Percentiles rank a stretch among this genome's conserved stretches.
Evolutionary conservation across 2,888 invertebrate species (phyloP).

Genomic region (Muscina levida): DNA sequence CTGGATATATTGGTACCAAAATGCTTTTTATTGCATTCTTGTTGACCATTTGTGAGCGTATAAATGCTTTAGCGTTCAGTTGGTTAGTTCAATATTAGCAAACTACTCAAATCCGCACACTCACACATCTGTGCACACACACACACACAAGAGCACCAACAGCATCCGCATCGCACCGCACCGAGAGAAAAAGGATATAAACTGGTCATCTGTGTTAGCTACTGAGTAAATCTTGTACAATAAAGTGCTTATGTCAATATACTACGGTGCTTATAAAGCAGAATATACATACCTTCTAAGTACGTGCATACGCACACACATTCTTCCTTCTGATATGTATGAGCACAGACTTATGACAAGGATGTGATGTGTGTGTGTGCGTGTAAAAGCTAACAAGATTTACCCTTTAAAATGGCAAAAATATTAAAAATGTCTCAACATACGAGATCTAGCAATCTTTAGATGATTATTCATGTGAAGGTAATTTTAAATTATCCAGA

Average conservation of each 20-base stretch:
- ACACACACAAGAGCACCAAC: not conserved
- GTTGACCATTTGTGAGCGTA: conserved; percentile 56
- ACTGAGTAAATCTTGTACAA: conserved; percentile 52
- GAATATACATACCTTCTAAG: not conserved
- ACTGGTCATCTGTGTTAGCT: conserved; percentile 30
- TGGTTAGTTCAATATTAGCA: conserved; percentile 55
- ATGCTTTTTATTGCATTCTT: conserved; percentile 57
- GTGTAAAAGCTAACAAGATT: not conserved
- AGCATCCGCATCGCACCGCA: not conserved
- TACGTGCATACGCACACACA: not conserved
- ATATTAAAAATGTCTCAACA: not conserved
- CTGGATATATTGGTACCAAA: conserved; percentile 54
- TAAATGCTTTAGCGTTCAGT: conserved; percentile 49
- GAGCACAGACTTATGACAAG: not conserved
- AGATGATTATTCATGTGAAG: too few species aligned
- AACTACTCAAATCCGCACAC: conserved; percentile 27
- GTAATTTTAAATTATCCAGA: too few species aligned
- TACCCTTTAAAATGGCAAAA: not conserved
- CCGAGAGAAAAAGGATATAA: conserved; percentile 4
- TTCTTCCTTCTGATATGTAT: too few species aligned
- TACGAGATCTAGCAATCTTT: too few species aligned
- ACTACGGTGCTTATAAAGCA: not conserved
- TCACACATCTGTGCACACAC: not conserved
- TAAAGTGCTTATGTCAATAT: conserved; percentile 59
- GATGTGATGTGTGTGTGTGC: too few species aligned